Percentiles rank a stretch among this genome's conserved stretches.
These are phyloP conservation scores for Volucella zonaria DNA, from an alignment of 2,888 invertebrate genomes.

Conservation along the genomic window DNA sequence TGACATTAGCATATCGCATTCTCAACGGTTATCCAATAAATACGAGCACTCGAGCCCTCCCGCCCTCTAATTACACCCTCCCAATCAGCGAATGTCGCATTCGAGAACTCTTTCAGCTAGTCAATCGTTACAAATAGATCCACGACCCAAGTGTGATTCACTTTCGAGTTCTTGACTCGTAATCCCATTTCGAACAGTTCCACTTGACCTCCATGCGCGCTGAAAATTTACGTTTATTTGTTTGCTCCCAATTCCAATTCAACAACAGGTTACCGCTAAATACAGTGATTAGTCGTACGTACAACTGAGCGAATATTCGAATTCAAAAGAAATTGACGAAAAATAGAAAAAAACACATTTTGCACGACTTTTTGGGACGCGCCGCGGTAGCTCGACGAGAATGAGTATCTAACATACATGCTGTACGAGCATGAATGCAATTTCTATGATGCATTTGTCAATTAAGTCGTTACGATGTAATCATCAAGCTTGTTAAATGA, in stretches of 20 bases:
- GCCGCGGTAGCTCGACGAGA: too few relatives aligned
- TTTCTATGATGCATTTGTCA: constrained; percentile 38
- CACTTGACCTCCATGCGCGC: constrained; percentile 39
- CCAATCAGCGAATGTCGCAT: background rate
- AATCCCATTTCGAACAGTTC: constrained; percentile 22
- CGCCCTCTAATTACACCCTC: constrained; percentile 13
- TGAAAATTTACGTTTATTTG: constrained; percentile 29
- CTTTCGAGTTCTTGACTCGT: constrained; percentile 29
- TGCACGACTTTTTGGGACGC: constrained; percentile 20
- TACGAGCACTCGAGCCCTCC: background rate
- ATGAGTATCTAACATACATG: too few relatives aligned
- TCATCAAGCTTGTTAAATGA: constrained; percentile 20
- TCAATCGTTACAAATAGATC: constrained; percentile 36
- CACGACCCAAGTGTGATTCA: constrained; percentile 43
- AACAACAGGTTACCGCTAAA: background rate
- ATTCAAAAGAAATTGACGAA: constrained; percentile 10
- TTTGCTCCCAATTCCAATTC: background rate
- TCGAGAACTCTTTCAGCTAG: constrained; percentile 10
- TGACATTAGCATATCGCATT: constrained; percentile 63
- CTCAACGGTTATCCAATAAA: constrained; percentile 49
- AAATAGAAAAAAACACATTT: constrained; percentile 19
- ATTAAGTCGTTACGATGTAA: constrained; percentile 40
- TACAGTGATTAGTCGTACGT: constrained; percentile 13
- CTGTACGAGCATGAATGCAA: background rate
- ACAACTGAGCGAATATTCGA: constrained; percentile 8